Conservation (phyloP, 92 coral and sea anemone species). For the Siderastrea siderea region DNA sequence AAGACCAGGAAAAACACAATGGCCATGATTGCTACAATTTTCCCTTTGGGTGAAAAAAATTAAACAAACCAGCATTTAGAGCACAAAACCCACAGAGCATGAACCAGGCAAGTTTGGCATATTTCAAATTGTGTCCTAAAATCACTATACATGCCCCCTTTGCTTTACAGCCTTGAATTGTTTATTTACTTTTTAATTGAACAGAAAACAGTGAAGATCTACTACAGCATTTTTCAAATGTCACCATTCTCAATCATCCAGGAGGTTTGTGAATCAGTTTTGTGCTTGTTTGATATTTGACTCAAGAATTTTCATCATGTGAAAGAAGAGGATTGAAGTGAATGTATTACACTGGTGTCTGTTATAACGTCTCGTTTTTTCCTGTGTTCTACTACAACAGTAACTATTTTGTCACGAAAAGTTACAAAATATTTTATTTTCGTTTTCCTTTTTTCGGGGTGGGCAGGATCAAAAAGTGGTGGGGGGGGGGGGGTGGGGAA, state of each 20-base stretch:
- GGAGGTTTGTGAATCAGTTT: conserved; percentile 77
- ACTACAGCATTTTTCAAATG: conserved; percentile 75
- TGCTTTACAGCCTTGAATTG: neutral
- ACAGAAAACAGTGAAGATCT: conserved; percentile 91
- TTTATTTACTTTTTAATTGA: neutral
- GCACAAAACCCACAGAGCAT: neutral
- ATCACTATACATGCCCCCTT: neutral
- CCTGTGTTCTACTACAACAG: no score
- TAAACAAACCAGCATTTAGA: no score
- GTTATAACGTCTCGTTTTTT: no score
- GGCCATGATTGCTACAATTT: no score
- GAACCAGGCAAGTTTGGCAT: neutral
- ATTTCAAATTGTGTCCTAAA: neutral
- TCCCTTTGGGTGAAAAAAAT: no score
- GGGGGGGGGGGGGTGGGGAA: no score
- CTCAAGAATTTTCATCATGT: neutral
- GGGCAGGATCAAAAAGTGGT: no score
- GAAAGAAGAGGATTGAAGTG: no score
- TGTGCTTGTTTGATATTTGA: neutral
- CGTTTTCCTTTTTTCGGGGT: neutral
- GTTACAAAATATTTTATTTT: no score
- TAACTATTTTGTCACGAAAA: no score
- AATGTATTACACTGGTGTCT: no score
- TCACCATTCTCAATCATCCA: conserved; percentile 83
- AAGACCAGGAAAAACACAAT: no score